Conservation (phyloP, 2,888 invertebrate genomes). For the Drosophila kokeensis region DNA sequence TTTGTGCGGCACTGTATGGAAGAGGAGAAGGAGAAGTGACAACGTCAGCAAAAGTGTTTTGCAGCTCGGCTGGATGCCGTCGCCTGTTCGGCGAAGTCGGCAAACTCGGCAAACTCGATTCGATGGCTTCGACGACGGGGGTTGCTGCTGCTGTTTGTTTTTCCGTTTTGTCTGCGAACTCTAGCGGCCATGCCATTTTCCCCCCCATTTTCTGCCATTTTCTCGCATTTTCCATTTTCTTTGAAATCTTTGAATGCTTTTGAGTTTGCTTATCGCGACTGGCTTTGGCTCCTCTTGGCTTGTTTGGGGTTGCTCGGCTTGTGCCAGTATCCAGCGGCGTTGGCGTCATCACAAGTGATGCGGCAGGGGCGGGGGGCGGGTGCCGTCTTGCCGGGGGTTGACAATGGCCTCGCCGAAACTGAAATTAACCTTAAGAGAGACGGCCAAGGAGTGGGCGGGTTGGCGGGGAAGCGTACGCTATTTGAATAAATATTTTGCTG, state of each 20-base stretch:
- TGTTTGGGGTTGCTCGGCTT: constrained; percentile 61
- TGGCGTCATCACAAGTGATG: constrained; percentile 42
- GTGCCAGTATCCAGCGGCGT: constrained; percentile 42
- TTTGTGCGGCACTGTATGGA: constrained; percentile 1
- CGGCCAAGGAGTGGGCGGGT: constrained; percentile 12
- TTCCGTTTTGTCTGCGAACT: constrained; percentile 17
- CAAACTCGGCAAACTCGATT: constrained; percentile 6
- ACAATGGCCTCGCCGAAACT: constrained; percentile 56
- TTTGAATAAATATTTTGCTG: constrained; percentile 84
- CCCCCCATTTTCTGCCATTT: constrained; percentile 15
- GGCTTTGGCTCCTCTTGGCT: constrained; percentile 11
- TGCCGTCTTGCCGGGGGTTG: constrained; percentile 26
- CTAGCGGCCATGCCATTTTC: constrained; percentile 45
- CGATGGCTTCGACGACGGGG: constrained; percentile 40
- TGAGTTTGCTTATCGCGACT: constrained; percentile 74
- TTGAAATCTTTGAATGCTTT: constrained; percentile 75
- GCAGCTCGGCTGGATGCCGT: constrained; percentile 54
- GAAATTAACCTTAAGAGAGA: constrained; percentile 82
- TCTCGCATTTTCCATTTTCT: constrained; percentile 50
- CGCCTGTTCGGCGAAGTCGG: constrained; percentile 35
- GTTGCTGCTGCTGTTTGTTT: constrained; percentile 48
- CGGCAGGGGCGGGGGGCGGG: constrained; percentile 7
- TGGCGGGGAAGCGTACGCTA: constrained; percentile 63
- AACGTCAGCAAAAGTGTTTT: constrained; percentile 78
- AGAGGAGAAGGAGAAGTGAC: constrained; percentile 32